Evolutionary conservation across 2,888 invertebrate genomes (phyloP).

Genomic region (Timema cristinae): DNA sequence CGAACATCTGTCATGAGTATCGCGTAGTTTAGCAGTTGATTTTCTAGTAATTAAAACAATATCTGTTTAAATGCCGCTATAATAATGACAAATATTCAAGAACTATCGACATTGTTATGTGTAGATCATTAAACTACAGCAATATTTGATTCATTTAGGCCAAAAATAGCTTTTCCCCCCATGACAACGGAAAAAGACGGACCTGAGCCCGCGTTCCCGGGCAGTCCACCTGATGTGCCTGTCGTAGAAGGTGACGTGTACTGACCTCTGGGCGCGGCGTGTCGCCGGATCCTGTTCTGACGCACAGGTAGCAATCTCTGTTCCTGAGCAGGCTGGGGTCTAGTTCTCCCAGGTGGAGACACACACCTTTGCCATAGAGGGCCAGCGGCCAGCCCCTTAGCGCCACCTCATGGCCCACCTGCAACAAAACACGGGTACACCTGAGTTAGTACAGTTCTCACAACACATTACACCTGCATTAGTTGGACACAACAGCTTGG

Average conservation of each 20-base stretch:
- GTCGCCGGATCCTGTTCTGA: conserved; percentile 40
- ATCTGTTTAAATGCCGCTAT: no score
- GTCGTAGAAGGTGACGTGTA: conserved; percentile 40
- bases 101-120: no score
- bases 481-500: no score
- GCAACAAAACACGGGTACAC: conserved; percentile 40
- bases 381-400: conserved; percentile 65
- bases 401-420: conserved; percentile 52
- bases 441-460: neutral
- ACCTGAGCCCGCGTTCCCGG: no score
- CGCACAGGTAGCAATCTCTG: conserved; percentile 62
- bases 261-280: conserved; percentile 20
- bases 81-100: no score
- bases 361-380: conserved; percentile 56
- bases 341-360: conserved; percentile 60
- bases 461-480: neutral
- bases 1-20: no score
- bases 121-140: no score
- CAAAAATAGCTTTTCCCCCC: neutral
- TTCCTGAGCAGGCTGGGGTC: conserved; percentile 57
- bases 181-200: no score
- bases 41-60: no score
- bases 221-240: no score
- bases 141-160: no score
- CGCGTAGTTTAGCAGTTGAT: no score